A percentile compares a stretch with the other conserved stretches of the same genome.
Evolutionary conservation across 2,888 invertebrate genomes (phyloP).

Genomic region (Caradrina clavipalpis): DNA sequence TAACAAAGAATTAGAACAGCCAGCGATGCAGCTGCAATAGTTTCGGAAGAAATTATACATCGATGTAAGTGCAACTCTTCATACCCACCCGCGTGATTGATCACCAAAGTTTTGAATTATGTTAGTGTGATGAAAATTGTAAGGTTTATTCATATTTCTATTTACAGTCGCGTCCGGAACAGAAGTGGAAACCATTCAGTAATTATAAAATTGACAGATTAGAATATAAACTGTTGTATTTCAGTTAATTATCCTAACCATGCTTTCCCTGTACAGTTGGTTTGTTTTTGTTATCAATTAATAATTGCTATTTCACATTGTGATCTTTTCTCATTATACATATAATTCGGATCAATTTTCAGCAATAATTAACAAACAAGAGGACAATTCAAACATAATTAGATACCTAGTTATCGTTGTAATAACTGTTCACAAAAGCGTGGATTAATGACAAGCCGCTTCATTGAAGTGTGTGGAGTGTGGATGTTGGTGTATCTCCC

Average conservation of each 20-base stretch:
- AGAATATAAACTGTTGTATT: background rate
- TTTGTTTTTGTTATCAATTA: constrained; percentile 8
- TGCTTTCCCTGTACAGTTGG: constrained; percentile 5
- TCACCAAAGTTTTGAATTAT: constrained; percentile 22
- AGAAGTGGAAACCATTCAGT: background rate
- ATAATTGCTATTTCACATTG: constrained; percentile 1
- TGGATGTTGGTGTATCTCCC: constrained; percentile 63
- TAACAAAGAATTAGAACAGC: constrained; percentile 42
- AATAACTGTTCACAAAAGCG: constrained; percentile 67
- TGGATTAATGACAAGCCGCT: constrained; percentile 73
- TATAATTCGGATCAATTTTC: constrained; percentile 27
- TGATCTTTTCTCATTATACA: constrained; percentile 19
- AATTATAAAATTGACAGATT: background rate
- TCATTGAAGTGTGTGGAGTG: constrained; percentile 68
- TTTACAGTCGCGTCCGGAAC: background rate
- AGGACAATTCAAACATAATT: constrained; percentile 42
- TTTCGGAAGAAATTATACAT: constrained; percentile 19
- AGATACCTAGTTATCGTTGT: constrained; percentile 54
- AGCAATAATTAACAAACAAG: constrained; percentile 28
- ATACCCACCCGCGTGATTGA: constrained; percentile 23
- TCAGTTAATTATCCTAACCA: constrained; percentile 12
- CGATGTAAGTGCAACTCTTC: constrained; percentile 16
- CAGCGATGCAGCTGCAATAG: constrained; percentile 30
- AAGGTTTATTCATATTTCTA: constrained; percentile 1
- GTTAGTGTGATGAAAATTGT: constrained; percentile 9